These are phyloP conservation scores for Chirona hameri DNA, from an alignment of 2,888 invertebrate species.

Conservation along the genomic window DNA sequence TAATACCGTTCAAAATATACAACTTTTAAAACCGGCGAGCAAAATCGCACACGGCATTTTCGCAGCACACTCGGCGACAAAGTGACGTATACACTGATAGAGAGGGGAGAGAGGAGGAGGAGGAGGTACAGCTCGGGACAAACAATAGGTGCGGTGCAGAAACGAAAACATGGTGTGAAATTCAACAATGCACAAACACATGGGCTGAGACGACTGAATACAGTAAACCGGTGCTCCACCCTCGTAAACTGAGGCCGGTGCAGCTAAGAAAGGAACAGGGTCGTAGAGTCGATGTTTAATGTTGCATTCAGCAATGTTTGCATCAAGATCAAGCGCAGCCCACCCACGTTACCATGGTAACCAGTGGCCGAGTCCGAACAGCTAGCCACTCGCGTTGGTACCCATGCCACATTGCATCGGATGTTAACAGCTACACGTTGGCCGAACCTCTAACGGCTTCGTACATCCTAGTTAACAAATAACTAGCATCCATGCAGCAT, in stretches of 20 bases:
- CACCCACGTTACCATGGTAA: not conserved
- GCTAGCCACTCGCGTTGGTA: too few relatives aligned
- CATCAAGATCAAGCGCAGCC: not conserved
- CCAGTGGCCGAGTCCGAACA: too few relatives aligned
- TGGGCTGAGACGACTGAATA: not conserved
- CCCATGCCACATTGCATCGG: not conserved
- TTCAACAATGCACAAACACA: not conserved
- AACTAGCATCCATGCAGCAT: not conserved
- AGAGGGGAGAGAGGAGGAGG: too few relatives aligned
- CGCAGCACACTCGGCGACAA: not conserved
- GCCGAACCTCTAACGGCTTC: not conserved
- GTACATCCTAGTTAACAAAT: not conserved
- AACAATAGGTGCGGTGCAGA: not conserved
- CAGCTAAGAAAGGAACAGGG: not conserved
- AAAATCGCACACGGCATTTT: not conserved
- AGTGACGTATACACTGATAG: not conserved
- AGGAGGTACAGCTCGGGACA: not conserved
- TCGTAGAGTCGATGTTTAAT: not conserved
- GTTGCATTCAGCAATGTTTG: not conserved
- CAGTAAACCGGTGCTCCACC: not conserved
- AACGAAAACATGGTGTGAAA: not conserved
- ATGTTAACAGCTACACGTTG: not conserved
- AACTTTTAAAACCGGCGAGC: conserved; percentile 2
- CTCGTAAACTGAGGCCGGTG: not conserved
- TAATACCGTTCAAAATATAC: conserved; percentile 28